Evolutionary conservation across 2,113 vertebrate genomes (phyloP), one percentile per base, ranked within the genome.

Genomic region (Oncorhynchus tshawytscha): DNA sequence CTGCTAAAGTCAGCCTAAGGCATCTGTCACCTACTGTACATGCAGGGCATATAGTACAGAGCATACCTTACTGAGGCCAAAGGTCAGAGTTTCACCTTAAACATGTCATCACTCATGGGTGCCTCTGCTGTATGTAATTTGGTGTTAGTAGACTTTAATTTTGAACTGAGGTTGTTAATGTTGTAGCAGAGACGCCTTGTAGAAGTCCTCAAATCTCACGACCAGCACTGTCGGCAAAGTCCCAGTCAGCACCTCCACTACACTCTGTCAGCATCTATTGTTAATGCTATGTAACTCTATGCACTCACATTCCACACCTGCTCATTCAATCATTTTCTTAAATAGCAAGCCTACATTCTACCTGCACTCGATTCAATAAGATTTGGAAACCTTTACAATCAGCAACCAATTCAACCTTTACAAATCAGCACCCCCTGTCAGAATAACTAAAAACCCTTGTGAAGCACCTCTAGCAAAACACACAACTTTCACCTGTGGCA

Each of bases 1-100:
- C 29, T 29, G 11, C 62, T 12, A 20, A 11, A 78, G 72, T 49
- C 8, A 75, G 64, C 24, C 25, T 62, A 77, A 22, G 18, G 67
- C 16, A 12, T 68, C 7, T 39, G 39, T 45, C 39, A 45, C 9
- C 2, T 45, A 45, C 9, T 45, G 39, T 12, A 62, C 59, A n/a
- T 62, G 59, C 59, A 62, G 7, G 59, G 59, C n/a, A 24, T 62
- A 18, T 16, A 54, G 16, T 54, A 45, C 39, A 45, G 8, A 4
- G 16, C 3, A 18, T 22, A 62, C 59, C n/a, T 62, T 16, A 62
- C n/a, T 62, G 59, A 62, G 59, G 39, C 9, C 39, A 45, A 45
- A 12, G 39, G 5, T 62, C n/a, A 62, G n/a, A 62, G 18, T 16
- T 45, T 45, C 39, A 24, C 20, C 16, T 62, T 22, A 62, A 8